Conservation (phyloP, 2,797 vertebrate genomes). For the Crenuchus spilurus region DNA sequence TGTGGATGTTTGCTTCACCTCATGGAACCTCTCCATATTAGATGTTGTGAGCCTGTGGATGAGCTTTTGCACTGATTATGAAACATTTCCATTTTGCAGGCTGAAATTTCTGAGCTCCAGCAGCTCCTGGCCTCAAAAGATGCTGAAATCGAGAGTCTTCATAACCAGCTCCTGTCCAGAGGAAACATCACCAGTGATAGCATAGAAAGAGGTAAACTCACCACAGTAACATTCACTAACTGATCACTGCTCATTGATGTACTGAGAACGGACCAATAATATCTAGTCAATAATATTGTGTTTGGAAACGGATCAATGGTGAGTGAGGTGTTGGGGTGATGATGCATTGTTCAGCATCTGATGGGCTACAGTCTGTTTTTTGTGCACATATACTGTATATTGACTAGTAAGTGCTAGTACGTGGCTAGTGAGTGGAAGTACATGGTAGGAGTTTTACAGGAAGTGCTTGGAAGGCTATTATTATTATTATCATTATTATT, state of each 20-base stretch:
- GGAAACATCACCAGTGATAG: conserved; percentile 76
- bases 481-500: too few species aligned
- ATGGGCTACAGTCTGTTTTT: too few species aligned
- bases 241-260: background rate
- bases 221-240: background rate
- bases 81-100: conserved; percentile 70
- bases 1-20: background rate
- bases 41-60: background rate
- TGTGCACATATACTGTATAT: too few species aligned
- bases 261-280: too few species aligned
- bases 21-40: background rate
- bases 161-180: conserved; percentile 86
- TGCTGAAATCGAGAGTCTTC: conserved; percentile 90
- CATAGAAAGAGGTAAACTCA: conserved; percentile 84
- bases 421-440: too few species aligned
- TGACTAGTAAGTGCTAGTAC: too few species aligned
- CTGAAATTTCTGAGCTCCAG: conserved; percentile 90
- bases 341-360: too few species aligned
- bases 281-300: too few species aligned
- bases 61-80: background rate
- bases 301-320: too few species aligned
- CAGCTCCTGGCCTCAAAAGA: conserved; percentile 90
- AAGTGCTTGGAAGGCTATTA: too few species aligned
- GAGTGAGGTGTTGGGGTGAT: too few species aligned
- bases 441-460: too few species aligned